These are phyloP conservation scores for Nemoura dubitans DNA, from an alignment of 2,888 invertebrate genomes.

Conservation along the genomic window DNA sequence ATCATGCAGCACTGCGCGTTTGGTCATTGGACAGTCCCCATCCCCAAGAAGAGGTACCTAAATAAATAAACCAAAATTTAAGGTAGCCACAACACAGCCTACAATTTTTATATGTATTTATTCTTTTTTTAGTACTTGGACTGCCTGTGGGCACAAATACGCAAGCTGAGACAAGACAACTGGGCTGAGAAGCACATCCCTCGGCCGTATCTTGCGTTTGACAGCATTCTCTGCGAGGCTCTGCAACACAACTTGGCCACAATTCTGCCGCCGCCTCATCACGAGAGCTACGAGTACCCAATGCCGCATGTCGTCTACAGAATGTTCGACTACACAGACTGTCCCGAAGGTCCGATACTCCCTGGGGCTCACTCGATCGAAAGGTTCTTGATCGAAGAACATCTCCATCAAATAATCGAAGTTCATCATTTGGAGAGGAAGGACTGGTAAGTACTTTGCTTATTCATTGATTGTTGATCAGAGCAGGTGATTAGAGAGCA, in stretches of 20 bases:
- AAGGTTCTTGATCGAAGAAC: constrained; percentile 96
- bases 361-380: constrained; percentile 98
- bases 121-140: constrained; percentile 77
- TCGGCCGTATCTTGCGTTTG: constrained; percentile 94
- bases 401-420: constrained; percentile 91
- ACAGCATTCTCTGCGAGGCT: constrained; percentile 93
- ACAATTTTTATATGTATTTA: not conserved
- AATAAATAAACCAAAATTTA: not conserved
- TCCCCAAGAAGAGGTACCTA: constrained; percentile 82
- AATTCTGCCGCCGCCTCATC: constrained; percentile 92
- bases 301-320: constrained; percentile 94
- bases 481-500: too few relatives aligned
- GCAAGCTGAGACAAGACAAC: constrained; percentile 90
- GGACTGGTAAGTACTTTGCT: constrained; percentile 73
- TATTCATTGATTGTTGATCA: not conserved
- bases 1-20: constrained; percentile 90
- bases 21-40: constrained; percentile 96
- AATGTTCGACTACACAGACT: constrained; percentile 99
- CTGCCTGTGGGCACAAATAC: constrained; percentile 94
- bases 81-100: too few relatives aligned
- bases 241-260: constrained; percentile 93
- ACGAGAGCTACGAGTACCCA: constrained; percentile 89
- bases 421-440: constrained; percentile 89
- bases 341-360: constrained; percentile 88
- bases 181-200: constrained; percentile 98